Evolutionary conservation across 1,140 invertebrate species (phyloP), one percentile per base, ranked within the genome.

Genomic region (Brachionus paranguensis): DNA sequence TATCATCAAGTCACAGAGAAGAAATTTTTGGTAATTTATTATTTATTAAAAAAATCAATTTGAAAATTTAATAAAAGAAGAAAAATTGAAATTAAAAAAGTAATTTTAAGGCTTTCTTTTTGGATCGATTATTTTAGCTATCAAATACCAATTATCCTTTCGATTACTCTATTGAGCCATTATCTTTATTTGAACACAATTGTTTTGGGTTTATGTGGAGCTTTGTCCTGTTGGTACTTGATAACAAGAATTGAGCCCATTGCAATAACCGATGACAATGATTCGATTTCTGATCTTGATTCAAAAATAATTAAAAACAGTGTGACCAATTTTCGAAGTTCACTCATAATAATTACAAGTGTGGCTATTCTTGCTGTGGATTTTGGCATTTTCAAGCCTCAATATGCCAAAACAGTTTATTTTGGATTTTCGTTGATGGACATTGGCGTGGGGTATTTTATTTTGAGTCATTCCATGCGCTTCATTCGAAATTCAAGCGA

Each of bases 381-480:
- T 78, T 78, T 78, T 45, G 17, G 11, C 11, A 45, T 78, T 41
- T 78, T 78, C 37, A 33, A 33, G 29, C 20, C 29, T 29, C 4
- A 78, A 27, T 43, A 78, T 43, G 93, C 93, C 0, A 98, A 99
- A 90, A 95, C 94, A 8, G 93, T 94, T 87, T 91, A 88, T 0
- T 96, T 91, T 91, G 96, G 96, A 0, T 95, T 93, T 86, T 93
- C 95, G 87, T 88, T 96, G n/a, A 99, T 99, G 97, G 96, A 99
- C 88, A 91, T 93, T 47, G 96, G 96, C 24, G 96, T 98, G 11
- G 96, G 95, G 0, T 87, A 94, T 41, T 98, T 95, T 91, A 91
- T 97, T 14, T 90, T 95, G n/a, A 91, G 93, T 10, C 96, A 95
- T 92, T 95, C 93, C 1, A 90, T 96, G 37, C 27, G 74, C 12